phyloP scores from a whole-genome alignment of 2,113 vertebrate species.

The Rafetus swinhoei region DNA sequence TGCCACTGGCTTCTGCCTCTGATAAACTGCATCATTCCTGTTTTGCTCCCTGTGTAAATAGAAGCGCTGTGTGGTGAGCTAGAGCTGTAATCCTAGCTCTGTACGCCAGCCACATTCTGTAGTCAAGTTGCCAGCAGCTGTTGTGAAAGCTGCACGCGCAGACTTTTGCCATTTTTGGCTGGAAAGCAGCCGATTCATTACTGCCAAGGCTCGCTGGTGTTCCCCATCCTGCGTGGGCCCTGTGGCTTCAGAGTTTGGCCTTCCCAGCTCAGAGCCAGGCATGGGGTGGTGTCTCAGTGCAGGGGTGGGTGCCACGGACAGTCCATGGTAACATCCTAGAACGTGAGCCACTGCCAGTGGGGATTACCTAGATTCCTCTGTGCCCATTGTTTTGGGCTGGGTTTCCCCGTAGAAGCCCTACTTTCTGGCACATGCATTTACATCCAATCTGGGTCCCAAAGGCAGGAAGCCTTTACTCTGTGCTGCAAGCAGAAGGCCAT shows the following conservation, averaged over 20 bases:
- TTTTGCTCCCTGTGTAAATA: background rate
- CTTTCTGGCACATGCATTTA: background rate
- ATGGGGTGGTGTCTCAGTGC: background rate
- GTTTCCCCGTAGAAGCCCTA: rapidly evolving
- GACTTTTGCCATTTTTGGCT: background rate
- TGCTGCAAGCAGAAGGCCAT: background rate
- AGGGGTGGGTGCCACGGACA: background rate
- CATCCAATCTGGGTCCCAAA: background rate
- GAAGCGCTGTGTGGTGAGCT: conserved; percentile 26
- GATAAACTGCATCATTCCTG: conserved; percentile 6
- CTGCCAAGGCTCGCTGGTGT: background rate
- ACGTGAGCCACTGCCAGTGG: background rate
- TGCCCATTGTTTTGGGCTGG: background rate
- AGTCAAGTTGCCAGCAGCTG: conserved; percentile 32
- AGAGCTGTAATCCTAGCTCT: conserved; percentile 4
- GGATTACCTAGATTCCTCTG: background rate
- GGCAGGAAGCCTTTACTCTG: background rate
- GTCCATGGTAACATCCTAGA: background rate
- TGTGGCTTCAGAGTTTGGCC: conserved; percentile 8
- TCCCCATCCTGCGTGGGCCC: background rate
- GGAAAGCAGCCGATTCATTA: rapidly evolving
- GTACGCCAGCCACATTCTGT: conserved; percentile 21
- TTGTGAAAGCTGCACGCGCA: rapidly evolving
- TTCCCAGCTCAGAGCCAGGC: background rate
- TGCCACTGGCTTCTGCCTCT: background rate